Conservation (phyloP, 1,140 invertebrate genomes). For the Eurosta solidaginis region DNA sequence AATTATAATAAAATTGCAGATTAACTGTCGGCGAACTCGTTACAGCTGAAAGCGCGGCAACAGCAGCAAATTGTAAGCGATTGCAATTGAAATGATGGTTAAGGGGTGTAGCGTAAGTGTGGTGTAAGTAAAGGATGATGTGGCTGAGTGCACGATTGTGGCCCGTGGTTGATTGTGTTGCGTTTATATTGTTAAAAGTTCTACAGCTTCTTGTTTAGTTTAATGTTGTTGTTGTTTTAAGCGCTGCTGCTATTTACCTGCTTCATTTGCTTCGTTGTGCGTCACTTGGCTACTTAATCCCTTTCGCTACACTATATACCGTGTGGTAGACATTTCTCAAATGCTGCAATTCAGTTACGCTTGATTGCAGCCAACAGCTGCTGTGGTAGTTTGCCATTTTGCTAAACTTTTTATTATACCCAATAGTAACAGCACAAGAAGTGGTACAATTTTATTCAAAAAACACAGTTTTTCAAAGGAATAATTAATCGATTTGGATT, state of each 20-base stretch:
- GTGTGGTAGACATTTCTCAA: background rate
- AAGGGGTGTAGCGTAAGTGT: no score
- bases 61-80: background rate
- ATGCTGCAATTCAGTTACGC: background rate
- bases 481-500: no score
- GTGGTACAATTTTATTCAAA: no score
- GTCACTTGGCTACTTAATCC: background rate
- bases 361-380: background rate
- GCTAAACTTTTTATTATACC: no score
- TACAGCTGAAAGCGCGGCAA: conserved; percentile 39
- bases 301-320: conserved; percentile 5
- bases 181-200: background rate
- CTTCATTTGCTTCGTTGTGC: background rate
- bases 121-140: background rate
- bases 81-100: background rate
- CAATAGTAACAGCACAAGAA: no score
- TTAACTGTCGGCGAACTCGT: conserved; percentile 51
- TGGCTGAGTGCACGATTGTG: background rate
- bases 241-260: background rate
- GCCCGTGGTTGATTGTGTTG: conserved; percentile 6
- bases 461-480: no score
- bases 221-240: background rate
- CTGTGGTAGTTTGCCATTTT: no score
- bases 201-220: background rate
- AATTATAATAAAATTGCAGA: conserved; percentile 59